Percentiles rank a stretch among this genome's conserved stretches.
phyloP scores from a whole-genome alignment of 2,888 invertebrate species.

The Diloba caeruleocephala region DNA sequence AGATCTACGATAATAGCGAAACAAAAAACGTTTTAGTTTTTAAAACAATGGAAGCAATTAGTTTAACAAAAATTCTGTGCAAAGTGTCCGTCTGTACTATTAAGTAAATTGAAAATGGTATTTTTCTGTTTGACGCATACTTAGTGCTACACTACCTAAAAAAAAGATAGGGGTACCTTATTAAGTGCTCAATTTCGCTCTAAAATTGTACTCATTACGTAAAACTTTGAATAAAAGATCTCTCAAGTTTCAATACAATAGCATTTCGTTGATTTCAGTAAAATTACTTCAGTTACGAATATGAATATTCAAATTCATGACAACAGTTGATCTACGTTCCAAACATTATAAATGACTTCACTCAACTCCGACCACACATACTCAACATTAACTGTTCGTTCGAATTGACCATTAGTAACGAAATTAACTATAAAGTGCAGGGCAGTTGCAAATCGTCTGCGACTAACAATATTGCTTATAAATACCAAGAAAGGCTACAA shows the following conservation, averaged over 20 bases:
- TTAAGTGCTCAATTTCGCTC: constrained; percentile 33
- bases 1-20: constrained; percentile 60
- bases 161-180: constrained; percentile 35
- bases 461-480: constrained; percentile 57
- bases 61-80: constrained; percentile 43
- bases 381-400: constrained; percentile 49
- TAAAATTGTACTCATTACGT: constrained; percentile 28
- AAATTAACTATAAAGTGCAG: constrained; percentile 57
- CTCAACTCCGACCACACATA: constrained; percentile 63
- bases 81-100: constrained; percentile 52
- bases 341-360: constrained; percentile 54
- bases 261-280: constrained; percentile 23
- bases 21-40: constrained; percentile 56
- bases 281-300: constrained; percentile 18
- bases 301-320: constrained; percentile 30
- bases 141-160: constrained; percentile 32
- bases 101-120: too few relatives aligned
- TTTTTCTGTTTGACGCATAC: too few relatives aligned
- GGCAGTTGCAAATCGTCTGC: constrained; percentile 57
- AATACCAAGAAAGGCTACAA: constrained; percentile 66
- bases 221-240: constrained; percentile 30
- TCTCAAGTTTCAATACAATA: constrained; percentile 13
- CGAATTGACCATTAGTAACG: constrained; percentile 59
- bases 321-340: constrained; percentile 37
- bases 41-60: constrained; percentile 61